Evolutionary conservation across 2,888 invertebrate genomes (phyloP).

Genomic region (Ptychoptera albimana): DNA sequence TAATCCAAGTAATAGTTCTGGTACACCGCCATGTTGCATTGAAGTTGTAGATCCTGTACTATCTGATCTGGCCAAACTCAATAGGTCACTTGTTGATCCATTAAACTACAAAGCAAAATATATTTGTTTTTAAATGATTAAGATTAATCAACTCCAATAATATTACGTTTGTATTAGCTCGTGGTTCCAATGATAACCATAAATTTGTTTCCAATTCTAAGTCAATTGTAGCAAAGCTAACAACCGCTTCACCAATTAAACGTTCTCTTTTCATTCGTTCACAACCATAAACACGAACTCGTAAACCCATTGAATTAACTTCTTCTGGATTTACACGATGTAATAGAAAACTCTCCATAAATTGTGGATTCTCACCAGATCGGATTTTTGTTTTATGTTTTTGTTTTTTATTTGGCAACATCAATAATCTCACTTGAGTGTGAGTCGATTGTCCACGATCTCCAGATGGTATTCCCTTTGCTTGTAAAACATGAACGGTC

Average conservation of each 20-base stretch:
- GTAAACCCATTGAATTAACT: constrained; percentile 78
- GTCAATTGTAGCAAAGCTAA: constrained; percentile 80
- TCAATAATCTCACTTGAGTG: constrained; percentile 61
- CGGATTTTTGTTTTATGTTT: constrained; percentile 89
- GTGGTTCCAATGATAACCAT: constrained; percentile 73
- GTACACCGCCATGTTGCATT: constrained; percentile 76
- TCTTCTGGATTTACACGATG: constrained; percentile 90
- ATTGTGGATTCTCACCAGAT: constrained; percentile 79
- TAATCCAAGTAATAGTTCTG: constrained; percentile 74
- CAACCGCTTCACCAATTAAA: constrained; percentile 77
- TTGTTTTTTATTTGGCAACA: constrained; percentile 84
- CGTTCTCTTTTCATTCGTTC: constrained; percentile 86
- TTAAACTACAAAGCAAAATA: constrained; percentile 25
- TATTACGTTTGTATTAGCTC: constrained; percentile 40
- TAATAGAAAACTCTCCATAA: constrained; percentile 79
- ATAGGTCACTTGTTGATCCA: constrained; percentile 43
- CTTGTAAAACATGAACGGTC: constrained; percentile 84
- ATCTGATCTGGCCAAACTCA: constrained; percentile 78
- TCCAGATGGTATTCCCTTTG: constrained; percentile 59
- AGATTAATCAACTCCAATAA: too few species aligned
- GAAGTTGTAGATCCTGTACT: constrained; percentile 90
- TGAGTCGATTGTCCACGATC: constrained; percentile 50
- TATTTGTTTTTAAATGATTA: neutral
- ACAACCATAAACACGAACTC: constrained; percentile 81
- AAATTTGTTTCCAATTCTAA: constrained; percentile 80